Base-by-base conservation (phyloP, 2,888 invertebrate genomes). In the Drosophila falleni region DNA sequence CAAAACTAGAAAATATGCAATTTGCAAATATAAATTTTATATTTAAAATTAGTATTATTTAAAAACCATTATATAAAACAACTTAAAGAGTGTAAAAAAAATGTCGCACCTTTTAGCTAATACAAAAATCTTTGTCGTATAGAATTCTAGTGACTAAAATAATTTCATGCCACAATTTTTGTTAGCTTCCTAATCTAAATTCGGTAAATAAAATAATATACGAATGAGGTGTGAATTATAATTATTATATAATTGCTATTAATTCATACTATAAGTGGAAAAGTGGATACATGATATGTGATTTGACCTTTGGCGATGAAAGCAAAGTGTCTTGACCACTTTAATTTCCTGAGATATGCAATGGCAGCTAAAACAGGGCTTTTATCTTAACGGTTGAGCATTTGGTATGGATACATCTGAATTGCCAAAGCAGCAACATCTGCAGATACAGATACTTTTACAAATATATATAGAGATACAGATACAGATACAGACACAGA, bases 351-450 rank as follows among this genome's bases (percentile, higher is more conserved):
- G 23, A 49, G 51, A 65, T 49, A 46, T 39, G 49, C 64, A 46
- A 16, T 62, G 77, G 47, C 41, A 76, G 71, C 56, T 51, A 47
- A 61, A 67, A 51, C 78, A 76, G 66, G 70, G 70, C 74, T 66
- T 60, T 61, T 81, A 72, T 72, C 67, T 31, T 47, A 59, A 65
- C 63, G 62, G 61, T 79, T 64, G 54, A 63, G 61, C 60, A 53
- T 60, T 69, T 65, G 23, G 46, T 58, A 60, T 44, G 42, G 49
- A 55, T 66, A 42, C 65, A 69, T 44, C 29, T 61, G 63, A 74
- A 59, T 63, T 55, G 59, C 56, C 66, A 46, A 55, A 44, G 39
- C 37, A 44, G 59, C 26, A 56, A 29, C 44, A 41, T 39, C 8
- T 37, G 46, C 42, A 41, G 50, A 50, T 69, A 31, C 37, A 37